Evolutionary conservation across 2,797 vertebrate genomes (phyloP).

Genomic region (Etheostoma perlongum): DNA sequence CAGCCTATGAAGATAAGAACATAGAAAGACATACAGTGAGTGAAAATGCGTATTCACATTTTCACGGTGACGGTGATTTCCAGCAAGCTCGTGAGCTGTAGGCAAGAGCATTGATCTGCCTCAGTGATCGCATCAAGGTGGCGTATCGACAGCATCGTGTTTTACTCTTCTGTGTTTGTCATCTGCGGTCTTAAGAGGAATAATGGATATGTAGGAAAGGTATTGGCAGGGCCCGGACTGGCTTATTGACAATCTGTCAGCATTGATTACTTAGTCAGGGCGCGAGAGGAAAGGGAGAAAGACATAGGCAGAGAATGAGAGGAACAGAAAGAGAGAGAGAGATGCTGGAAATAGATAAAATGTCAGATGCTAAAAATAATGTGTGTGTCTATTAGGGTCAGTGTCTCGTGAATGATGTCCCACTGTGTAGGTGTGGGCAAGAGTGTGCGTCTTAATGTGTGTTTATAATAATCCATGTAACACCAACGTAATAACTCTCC

Average conservation of each 20-base stretch:
- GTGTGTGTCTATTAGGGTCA: slow-evolving; percentile 39
- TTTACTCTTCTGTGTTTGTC: slow-evolving; percentile 73
- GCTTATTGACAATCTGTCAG: slow-evolving; percentile 85
- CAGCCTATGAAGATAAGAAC: slow-evolving; percentile 49
- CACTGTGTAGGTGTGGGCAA: slow-evolving; percentile 17
- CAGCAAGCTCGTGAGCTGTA: slow-evolving; percentile 63
- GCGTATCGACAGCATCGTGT: slow-evolving; percentile 68
- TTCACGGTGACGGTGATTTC: slow-evolving; percentile 59
- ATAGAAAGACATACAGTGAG: background rate
- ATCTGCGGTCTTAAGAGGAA: slow-evolving; percentile 69
- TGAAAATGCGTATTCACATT: slow-evolving; percentile 52
- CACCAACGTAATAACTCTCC: slow-evolving; percentile 23
- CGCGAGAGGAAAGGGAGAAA: slow-evolving; percentile 47
- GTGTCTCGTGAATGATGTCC: slow-evolving; percentile 31
- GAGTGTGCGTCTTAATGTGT: background rate
- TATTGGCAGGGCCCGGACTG: slow-evolving; percentile 83
- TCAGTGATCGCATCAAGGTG: slow-evolving; percentile 71
- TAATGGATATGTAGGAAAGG: slow-evolving; percentile 82
- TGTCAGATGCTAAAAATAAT: slow-evolving; percentile 58
- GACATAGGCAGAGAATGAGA: slow-evolving; percentile 22
- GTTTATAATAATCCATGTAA: slow-evolving; percentile 32
- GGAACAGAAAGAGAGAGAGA: slow-evolving; percentile 35
- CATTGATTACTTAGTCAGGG: slow-evolving; percentile 85
- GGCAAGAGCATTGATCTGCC: slow-evolving; percentile 73
- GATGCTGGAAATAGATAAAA: slow-evolving; percentile 54